These are phyloP conservation scores for Fratercula arctica DNA, from an alignment of 2,797 vertebrate species.

Conservation along the genomic window DNA sequence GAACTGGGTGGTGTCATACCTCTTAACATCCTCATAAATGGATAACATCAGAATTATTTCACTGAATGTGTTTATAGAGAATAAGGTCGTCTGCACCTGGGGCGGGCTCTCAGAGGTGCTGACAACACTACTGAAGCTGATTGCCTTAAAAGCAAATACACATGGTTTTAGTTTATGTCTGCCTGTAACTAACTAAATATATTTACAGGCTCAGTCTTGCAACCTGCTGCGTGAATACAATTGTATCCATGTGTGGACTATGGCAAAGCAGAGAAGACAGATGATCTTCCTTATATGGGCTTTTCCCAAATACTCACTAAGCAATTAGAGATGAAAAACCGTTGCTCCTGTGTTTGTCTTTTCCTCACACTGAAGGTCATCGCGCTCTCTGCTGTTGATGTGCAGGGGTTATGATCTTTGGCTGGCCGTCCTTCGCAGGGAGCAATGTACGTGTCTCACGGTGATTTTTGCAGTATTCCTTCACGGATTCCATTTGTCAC, in stretches of 20 bases:
- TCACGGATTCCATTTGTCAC: not conserved
- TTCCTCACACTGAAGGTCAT: not conserved
- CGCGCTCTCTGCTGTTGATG: not conserved
- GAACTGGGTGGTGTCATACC: conserved; percentile 1
- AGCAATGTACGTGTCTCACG: not conserved
- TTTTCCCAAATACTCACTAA: not conserved
- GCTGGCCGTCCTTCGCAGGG: not conserved
- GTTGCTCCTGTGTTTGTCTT: not conserved
- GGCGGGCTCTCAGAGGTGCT: conserved; percentile 56
- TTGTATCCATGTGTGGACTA: conserved; percentile 72
- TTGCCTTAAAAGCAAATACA: conserved; percentile 77
- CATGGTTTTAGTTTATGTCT: conserved; percentile 71
- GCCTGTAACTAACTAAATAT: conserved; percentile 64
- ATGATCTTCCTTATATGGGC: conserved; percentile 13
- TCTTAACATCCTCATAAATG: conserved; percentile 49
- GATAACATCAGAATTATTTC: conserved; percentile 66
- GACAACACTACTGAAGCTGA: conserved; percentile 69
- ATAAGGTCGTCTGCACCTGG: conserved; percentile 41
- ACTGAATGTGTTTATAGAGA: conserved; percentile 55
- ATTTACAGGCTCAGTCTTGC: conserved; percentile 67
- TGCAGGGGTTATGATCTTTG: not conserved
- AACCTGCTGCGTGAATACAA: conserved; percentile 67
- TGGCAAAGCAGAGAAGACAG: conserved; percentile 1
- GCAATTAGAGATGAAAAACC: conserved; percentile 22
- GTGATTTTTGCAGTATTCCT: not conserved